These are phyloP conservation scores for Drosophila siamana DNA, from an alignment of 2,888 invertebrate genomes.

Conservation along the genomic window DNA sequence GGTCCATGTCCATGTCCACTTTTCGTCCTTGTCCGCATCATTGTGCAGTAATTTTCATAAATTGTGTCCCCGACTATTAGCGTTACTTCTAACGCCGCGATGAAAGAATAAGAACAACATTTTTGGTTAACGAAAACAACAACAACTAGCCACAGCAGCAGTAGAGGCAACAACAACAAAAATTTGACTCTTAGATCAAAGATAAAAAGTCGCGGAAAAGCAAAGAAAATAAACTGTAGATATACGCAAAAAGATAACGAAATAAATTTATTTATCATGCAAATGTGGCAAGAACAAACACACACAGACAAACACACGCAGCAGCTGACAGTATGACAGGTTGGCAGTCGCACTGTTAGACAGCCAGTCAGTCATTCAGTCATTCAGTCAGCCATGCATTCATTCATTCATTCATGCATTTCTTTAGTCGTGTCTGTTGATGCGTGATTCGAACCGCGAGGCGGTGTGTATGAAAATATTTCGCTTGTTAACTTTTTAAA, in stretches of 20 bases:
- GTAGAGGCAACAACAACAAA: constrained; percentile 23
- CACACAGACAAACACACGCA: no score
- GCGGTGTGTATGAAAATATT: constrained; percentile 66
- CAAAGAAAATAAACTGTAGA: constrained; percentile 41
- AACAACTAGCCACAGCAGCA: constrained; percentile 9
- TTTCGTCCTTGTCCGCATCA: constrained; percentile 65
- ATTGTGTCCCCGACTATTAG: constrained; percentile 78
- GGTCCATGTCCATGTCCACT: constrained; percentile 36
- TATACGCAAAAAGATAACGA: constrained; percentile 41
- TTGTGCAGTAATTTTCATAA: constrained; percentile 80
- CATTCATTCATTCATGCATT: constrained; percentile 49
- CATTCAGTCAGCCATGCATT: no score
- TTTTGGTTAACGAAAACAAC: constrained; percentile 31
- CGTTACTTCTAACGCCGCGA: constrained; percentile 72
- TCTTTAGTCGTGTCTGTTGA: constrained; percentile 47
- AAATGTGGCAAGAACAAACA: constrained; percentile 58
- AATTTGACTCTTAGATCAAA: constrained; percentile 38
- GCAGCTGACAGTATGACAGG: constrained; percentile 41
- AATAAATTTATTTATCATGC: constrained; percentile 74
- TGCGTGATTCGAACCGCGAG: constrained; percentile 67
- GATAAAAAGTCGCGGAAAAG: constrained; percentile 35
- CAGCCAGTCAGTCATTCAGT: constrained; percentile 26
- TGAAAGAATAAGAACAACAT: constrained; percentile 63
- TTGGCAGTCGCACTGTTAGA: constrained; percentile 25
- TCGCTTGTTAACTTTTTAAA: constrained; percentile 71